Evolutionary conservation across 2,888 invertebrate species (phyloP), one percentile per base, ranked within the genome.

Genomic region (Eupithecia subumbrata): DNA sequence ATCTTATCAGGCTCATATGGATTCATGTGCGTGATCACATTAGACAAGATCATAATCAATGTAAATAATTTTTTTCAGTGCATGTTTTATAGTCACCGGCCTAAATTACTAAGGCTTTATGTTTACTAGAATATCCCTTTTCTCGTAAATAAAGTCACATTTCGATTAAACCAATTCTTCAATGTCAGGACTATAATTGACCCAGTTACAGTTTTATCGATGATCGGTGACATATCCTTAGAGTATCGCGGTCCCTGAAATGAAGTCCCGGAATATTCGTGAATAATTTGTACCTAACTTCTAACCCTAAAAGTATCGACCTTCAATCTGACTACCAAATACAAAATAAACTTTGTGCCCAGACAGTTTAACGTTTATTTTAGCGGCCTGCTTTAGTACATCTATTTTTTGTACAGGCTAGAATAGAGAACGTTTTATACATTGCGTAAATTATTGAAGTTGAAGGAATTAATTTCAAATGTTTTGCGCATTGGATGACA

Each of bases 141-240:
- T 12, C 12, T 25, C 60, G 22, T 30, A 16, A 64, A 64, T 64
- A 43, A 68, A 14, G 37, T 37, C n/a, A 14, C 11, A 25, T 40
- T 34, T 71, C 22, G 63, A 34, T 22, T 40, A 63, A 22, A 60
- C 12, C 56, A 40, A 71, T 71, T 71, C 40, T 71, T 71, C 70
- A 70, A 70, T 40, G 70, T 70, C 70, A 56, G 56, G 12, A 34
- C 37, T 56, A 43, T 43, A 68, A 45, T 68, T 37, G 43, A 68
- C 68, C 43, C 25, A 37, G 34, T 52, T 45, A 52, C 52, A 11
- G 37, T 56, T 56, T 70, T 56, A 70, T 70, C 34, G 70, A 56
- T 37, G 52, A 37, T 69, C 56, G 34, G 11, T 18, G n/a, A 14
- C 67, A 73, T 37, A 66, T 40, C 22, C 66, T 60, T 2, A 9